Evolutionary conservation across 2,888 invertebrate species (phyloP).

Genomic region (Thera obeliscata): DNA sequence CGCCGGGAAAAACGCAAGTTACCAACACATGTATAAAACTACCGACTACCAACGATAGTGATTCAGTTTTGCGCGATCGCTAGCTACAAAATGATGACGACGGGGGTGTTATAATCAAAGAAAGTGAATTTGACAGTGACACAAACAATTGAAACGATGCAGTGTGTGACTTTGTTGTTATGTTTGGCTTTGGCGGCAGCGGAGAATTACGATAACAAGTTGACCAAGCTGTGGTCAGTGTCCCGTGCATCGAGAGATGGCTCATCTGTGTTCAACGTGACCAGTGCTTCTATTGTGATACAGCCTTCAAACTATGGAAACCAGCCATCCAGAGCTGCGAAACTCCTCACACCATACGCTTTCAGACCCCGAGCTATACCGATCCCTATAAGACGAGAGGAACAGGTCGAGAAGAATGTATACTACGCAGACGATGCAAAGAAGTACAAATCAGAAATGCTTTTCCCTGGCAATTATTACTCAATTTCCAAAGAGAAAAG

Average conservation of each 20-base stretch:
- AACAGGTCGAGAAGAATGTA: slow-evolving; percentile 61
- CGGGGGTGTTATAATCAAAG: slow-evolving; percentile 56
- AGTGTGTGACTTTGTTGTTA: slow-evolving; percentile 64
- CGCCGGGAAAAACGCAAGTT: slow-evolving; percentile 78
- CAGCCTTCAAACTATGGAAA: slow-evolving; percentile 61
- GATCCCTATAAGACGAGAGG: slow-evolving; percentile 59
- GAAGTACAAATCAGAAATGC: slow-evolving; percentile 66
- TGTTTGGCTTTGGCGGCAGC: slow-evolving; percentile 58
- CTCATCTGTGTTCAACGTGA: slow-evolving; percentile 67
- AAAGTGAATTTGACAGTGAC: slow-evolving; percentile 62
- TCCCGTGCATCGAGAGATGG: slow-evolving; percentile 64
- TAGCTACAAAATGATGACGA: slow-evolving; percentile 74
- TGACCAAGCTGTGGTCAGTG: slow-evolving; percentile 70
- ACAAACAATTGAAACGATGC: slow-evolving; percentile 49
- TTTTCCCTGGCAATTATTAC: slow-evolving; percentile 80
- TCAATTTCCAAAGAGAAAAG: slow-evolving; percentile 80
- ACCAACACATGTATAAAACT: slow-evolving; percentile 81
- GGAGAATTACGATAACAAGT: slow-evolving; percentile 63
- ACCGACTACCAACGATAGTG: slow-evolving; percentile 69
- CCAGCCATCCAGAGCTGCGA: slow-evolving; percentile 49
- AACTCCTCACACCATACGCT: slow-evolving; percentile 55
- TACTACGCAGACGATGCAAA: slow-evolving; percentile 64
- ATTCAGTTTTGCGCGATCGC: slow-evolving; percentile 82
- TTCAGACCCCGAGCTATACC: slow-evolving; percentile 74
- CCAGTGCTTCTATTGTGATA: slow-evolving; percentile 69